Evolutionary conservation across 2,113 vertebrate genomes (phyloP), one percentile per base, ranked within the genome.

Genomic region (Crotalus horridus): DNA sequence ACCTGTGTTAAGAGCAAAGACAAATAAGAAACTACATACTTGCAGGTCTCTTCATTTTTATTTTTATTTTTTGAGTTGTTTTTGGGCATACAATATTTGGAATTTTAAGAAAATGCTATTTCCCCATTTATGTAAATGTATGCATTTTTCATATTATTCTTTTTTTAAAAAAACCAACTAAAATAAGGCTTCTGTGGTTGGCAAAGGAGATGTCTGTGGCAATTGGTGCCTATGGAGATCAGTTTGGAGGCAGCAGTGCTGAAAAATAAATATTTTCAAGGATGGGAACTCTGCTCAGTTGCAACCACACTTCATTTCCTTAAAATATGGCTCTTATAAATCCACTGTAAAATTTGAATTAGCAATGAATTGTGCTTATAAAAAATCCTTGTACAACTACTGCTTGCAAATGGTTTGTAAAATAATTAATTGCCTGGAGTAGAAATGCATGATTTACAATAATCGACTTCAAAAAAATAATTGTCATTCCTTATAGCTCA

Each of bases 331-430:
- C 39, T 94, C 59, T 92, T 0, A 1, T 89, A 96, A 95, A 93
- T 43, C 24, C 94, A 92, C 24, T 59, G 94, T 91, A 94, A 69
- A 26, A 93, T 94, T 95, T 59, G 69, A 51, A 92, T 59, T 53
- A 85, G 81, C 64, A 93, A n/a, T 92, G 90, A 91, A 8, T 55
- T 96, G 87, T 24, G 43, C 58, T 92, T 90, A 59, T 92, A 96
- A 96, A 95, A 81, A 96, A 95, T 87, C 53, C 29, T 12, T 93
- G 96, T 94, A 74, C 91, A 97, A 94, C 53, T 89, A 59, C 21
- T 58, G 51, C 88, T 94, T 92, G 90, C 85, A 91, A 89, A 88
- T 95, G 74, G 95, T 95, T 96, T 93, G 51, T 94, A 93, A 95
- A 95, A 94, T 33, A 90, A 86, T 90, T 93, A 94, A 86, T 95